phyloP scores from a whole-genome alignment of 2,113 vertebrate species.

The Boulengerochromis microlepis region DNA sequence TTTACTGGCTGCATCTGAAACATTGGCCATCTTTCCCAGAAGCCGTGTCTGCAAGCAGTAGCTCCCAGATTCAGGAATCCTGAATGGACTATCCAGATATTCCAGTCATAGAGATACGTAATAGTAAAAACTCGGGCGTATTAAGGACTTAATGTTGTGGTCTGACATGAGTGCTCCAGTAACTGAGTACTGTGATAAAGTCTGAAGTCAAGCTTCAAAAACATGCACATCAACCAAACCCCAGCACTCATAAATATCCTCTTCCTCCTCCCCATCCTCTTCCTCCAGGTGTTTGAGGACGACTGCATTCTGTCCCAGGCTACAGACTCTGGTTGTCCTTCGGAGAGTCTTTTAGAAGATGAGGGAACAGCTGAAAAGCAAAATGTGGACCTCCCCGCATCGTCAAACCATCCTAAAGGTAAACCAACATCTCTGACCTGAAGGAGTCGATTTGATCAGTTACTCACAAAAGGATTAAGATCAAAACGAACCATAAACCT shows the following conservation, averaged over 20 bases:
- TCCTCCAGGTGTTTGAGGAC: conserved; percentile 74
- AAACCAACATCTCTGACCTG: not conserved
- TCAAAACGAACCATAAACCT: not conserved
- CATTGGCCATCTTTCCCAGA: not conserved
- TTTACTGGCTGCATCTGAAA: not conserved
- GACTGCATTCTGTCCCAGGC: conserved; percentile 59
- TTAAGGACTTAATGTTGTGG: not conserved
- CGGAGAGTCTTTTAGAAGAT: conserved; percentile 61
- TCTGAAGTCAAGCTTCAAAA: not conserved
- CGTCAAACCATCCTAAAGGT: not conserved
- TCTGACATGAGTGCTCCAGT: not conserved
- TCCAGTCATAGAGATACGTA: rapidly evolving
- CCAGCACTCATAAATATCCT: not conserved
- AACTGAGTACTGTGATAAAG: not conserved
- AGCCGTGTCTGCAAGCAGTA: rapidly evolving
- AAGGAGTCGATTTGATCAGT: not conserved
- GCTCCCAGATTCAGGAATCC: not conserved
- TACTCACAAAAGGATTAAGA: not conserved
- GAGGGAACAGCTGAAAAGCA: conserved; percentile 20
- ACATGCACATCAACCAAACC: not conserved
- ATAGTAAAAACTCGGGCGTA: rapidly evolving
- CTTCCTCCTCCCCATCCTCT: not conserved
- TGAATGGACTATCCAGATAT: not conserved
- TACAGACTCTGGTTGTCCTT: conserved; percentile 64
- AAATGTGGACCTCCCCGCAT: not conserved